phyloP scores from a whole-genome alignment of 1,140 invertebrate genomes.

The Sarcophaga peregrina region DNA sequence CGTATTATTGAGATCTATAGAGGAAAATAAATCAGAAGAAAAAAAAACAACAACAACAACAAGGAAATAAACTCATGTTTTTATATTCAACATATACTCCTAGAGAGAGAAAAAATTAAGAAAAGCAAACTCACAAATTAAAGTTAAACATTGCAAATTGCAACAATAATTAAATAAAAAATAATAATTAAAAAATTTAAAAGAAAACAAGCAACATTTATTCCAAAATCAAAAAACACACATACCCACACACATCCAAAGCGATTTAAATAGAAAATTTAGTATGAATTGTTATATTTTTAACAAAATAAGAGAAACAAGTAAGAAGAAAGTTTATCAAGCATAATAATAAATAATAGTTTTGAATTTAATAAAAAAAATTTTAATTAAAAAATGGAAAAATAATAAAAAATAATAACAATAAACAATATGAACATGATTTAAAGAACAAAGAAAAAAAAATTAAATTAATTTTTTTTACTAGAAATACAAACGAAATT shows the following conservation, averaged over 20 bases:
- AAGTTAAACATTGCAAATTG: slow-evolving; percentile 41
- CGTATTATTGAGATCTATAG: slow-evolving; percentile 94
- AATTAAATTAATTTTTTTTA: no score
- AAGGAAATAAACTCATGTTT: background rate
- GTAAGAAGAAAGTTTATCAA: no score
- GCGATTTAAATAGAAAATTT: background rate
- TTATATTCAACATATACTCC: background rate
- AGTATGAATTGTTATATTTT: slow-evolving; percentile 7
- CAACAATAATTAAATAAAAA: slow-evolving; percentile 28
- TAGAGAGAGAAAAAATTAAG: background rate
- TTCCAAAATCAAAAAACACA: background rate
- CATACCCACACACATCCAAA: background rate
- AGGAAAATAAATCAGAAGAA: slow-evolving; percentile 77
- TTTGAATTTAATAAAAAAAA: slow-evolving; percentile 5
- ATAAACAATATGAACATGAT: no score
- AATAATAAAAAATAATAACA: background rate
- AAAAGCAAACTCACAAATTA: background rate
- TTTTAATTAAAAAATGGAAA: no score
- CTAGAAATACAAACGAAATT: no score
- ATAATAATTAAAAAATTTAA: background rate
- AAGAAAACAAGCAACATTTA: background rate
- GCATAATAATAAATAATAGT: background rate
- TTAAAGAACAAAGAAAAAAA: no score
- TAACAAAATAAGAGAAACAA: no score
- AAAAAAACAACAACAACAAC: background rate